A percentile compares a stretch with the other conserved stretches of the same genome.
phyloP scores from a whole-genome alignment of 35 echinoderm and acorn worm species.

The Eucidaris tribuloides region DNA sequence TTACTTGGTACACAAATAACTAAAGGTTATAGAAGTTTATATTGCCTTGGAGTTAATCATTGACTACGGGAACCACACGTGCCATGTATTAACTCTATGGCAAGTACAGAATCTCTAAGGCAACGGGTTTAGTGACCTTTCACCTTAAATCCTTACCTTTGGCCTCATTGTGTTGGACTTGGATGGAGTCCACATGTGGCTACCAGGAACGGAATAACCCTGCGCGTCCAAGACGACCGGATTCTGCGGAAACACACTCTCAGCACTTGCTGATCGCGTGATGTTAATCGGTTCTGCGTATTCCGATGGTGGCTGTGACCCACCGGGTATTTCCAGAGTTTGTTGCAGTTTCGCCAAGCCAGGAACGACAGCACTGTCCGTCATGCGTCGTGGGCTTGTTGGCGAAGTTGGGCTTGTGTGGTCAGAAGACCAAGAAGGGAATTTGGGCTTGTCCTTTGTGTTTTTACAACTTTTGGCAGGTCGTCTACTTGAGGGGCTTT shows the following conservation, averaged over 20 bases:
- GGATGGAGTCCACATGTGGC: background rate
- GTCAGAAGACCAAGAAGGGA: background rate
- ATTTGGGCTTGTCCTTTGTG: background rate
- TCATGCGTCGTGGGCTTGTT: background rate
- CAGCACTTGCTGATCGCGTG: background rate
- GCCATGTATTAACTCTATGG: no score
- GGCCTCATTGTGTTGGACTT: conserved; percentile 8
- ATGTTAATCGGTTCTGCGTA: conserved; percentile 7
- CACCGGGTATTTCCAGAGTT: no score
- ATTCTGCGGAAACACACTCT: background rate
- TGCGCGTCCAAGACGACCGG: background rate
- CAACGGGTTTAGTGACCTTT: no score
- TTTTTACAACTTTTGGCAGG: no score
- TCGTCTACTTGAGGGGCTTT: no score
- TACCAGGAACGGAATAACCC: conserved; percentile 6
- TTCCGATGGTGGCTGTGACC: no score
- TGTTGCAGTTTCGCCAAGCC: no score
- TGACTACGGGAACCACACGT: no score
- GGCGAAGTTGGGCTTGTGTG: background rate
- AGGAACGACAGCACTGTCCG: background rate
- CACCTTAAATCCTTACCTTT: background rate
- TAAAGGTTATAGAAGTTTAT: no score
- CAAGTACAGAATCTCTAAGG: no score
- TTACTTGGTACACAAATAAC: no score
- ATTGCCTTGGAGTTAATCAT: no score